These are phyloP conservation scores for Drosophila mettleri DNA, from an alignment of 2,888 invertebrate species.

Conservation along the genomic window DNA sequence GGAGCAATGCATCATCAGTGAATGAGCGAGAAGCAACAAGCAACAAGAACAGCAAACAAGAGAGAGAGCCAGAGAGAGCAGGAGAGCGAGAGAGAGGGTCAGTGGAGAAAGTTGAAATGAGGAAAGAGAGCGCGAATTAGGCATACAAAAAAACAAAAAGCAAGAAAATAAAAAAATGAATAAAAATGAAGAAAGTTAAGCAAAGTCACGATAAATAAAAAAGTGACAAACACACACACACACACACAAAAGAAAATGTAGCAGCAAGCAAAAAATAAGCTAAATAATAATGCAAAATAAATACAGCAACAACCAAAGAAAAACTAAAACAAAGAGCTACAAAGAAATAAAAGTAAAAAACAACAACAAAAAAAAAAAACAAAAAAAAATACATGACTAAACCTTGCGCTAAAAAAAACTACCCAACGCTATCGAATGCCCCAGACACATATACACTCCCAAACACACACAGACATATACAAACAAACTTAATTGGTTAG, in stretches of 20 bases:
- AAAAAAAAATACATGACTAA: constrained; percentile 39
- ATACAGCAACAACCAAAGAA: constrained; percentile 83
- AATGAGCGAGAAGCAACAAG: constrained; percentile 37
- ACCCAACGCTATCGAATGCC: constrained; percentile 73
- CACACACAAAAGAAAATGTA: constrained; percentile 47
- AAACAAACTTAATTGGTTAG: constrained; percentile 66
- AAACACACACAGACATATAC: constrained; percentile 16
- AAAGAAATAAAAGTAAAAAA: constrained; percentile 51
- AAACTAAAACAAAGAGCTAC: constrained; percentile 64
- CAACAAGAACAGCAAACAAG: constrained; percentile 38
- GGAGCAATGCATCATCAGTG: constrained; percentile 33
- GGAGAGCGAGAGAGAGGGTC: not conserved
- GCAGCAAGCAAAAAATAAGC: constrained; percentile 66
- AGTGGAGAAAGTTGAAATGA: constrained; percentile 12
- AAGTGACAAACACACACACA: constrained; percentile 53
- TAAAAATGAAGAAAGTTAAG: constrained; percentile 35
- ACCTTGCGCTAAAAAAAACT: constrained; percentile 58
- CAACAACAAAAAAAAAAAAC: constrained; percentile 15
- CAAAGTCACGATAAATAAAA: constrained; percentile 54
- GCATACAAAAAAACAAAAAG: constrained; percentile 22
- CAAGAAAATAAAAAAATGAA: constrained; percentile 13
- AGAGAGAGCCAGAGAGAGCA: constrained; percentile 15
- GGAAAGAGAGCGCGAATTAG: constrained; percentile 18
- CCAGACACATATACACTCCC: constrained; percentile 37
- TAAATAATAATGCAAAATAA: constrained; percentile 65